Evolutionary conservation across 2,888 invertebrate species (phyloP).

Genomic region (Maniola hyperantus): DNA sequence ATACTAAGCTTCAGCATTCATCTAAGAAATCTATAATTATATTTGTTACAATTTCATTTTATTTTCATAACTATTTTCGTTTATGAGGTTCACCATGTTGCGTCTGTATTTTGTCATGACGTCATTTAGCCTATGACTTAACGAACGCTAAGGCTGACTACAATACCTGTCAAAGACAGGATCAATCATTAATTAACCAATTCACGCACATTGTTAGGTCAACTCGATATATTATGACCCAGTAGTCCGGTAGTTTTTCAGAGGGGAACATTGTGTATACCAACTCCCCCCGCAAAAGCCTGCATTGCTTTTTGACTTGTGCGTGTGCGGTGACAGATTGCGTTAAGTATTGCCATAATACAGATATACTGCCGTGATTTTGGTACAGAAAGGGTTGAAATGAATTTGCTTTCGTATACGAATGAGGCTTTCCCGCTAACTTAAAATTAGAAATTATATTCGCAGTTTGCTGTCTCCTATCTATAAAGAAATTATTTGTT

Average conservation of each 20-base stretch:
- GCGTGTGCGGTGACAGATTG: constrained; percentile 26
- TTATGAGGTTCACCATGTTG: no score
- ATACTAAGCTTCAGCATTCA: no score
- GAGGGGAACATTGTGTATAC: not conserved
- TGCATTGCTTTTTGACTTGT: not conserved
- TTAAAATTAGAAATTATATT: not conserved
- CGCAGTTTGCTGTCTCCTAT: no score
- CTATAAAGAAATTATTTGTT: no score
- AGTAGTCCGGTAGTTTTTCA: not conserved
- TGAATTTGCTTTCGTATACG: not conserved
- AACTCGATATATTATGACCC: not conserved
- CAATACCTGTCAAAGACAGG: no score
- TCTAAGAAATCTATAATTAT: no score
- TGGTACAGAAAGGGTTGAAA: constrained; percentile 18
- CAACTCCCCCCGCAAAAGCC: not conserved
- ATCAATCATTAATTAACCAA: no score
- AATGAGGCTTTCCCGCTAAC: not conserved
- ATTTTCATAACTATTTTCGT: no score
- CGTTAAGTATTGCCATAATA: constrained; percentile 17
- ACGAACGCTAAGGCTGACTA: no score
- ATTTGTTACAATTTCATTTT: no score
- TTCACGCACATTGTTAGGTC: not conserved
- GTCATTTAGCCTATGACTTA: no score
- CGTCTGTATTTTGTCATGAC: no score
- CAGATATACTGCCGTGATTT: constrained; percentile 15